Evolutionary conservation across 2,113 vertebrate genomes (phyloP), one percentile per base, ranked within the genome.

Genomic region (Oceanites oceanicus): DNA sequence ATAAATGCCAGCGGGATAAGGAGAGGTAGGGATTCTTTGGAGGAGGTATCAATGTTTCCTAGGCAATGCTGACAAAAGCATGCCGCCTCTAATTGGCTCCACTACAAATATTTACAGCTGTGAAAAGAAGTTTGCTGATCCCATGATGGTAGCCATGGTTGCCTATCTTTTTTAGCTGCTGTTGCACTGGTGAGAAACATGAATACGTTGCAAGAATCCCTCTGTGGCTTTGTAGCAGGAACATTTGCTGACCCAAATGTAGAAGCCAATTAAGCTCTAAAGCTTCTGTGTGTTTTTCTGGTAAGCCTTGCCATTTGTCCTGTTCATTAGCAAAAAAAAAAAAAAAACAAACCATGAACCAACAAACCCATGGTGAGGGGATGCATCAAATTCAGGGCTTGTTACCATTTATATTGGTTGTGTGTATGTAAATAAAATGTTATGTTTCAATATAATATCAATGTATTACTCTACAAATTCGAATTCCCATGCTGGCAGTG

Each of bases 41-140:
- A 94, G 94, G 44, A 86, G 68, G 83, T 86, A 91, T 96, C 0
- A 77, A 91, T 50, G 97, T 97, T 93, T 97, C 97, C 97, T 61
- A 93, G 97, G 97, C 63, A 58, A 96, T 88, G 68, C 92, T 86
- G 77, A 94, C 94, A 96, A 97, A 95, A 92, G 70, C 82, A 44
- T 21, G 36, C 87, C 16, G 86, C 95, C 70, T 65, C 89, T 96
- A 97, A 96, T 96, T 97, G 97, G 95, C 94, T 95, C 68, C 86
- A 86, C 92, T 89, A 96, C 92, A 97, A 97, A 97, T 97, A 97
- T 97, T 96, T 97, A 97, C 97, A 97, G 95, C 95, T 96, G 97
- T 82, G 80, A 96, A 93, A 92, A 96, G 96, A 27, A 91, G 86
- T 96, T 95, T 97, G 92, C 86, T 38, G 95, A 96, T 95, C 80